phyloP scores from a whole-genome alignment of 2,888 invertebrate species.

The Latrodectus elegans region DNA sequence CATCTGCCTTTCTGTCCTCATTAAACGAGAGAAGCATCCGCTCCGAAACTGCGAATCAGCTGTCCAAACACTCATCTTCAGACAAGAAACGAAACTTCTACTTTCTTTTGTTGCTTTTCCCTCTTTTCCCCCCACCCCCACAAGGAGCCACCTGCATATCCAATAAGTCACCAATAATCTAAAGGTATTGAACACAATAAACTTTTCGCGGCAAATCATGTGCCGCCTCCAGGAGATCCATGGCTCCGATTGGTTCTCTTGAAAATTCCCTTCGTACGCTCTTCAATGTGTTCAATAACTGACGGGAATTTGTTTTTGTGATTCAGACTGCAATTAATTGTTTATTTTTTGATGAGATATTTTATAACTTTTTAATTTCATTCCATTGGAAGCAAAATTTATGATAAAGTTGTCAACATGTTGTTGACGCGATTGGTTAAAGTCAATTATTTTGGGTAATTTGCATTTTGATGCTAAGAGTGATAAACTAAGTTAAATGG shows the following conservation, averaged over 20 bases:
- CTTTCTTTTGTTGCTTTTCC: constrained; percentile 20
- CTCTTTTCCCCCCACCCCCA: not conserved
- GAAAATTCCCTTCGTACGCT: too few species aligned
- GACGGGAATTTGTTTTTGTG: too few species aligned
- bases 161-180: constrained; percentile 65
- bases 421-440: too few species aligned
- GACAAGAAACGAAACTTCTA: not conserved
- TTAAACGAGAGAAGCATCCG: constrained; percentile 56
- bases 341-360: too few species aligned
- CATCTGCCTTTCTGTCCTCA: constrained; percentile 62
- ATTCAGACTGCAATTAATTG: too few species aligned
- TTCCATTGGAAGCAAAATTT: too few species aligned
- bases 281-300: too few species aligned
- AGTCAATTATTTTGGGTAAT: too few species aligned
- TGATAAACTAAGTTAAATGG: too few species aligned
- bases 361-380: too few species aligned
- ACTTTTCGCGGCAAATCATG: constrained; percentile 35
- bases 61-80: constrained; percentile 53
- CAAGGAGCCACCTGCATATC: constrained; percentile 39
- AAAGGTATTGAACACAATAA: constrained; percentile 40
- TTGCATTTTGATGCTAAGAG: too few species aligned
- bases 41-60: constrained; percentile 43
- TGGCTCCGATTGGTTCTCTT: constrained; percentile 24
- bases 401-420: too few species aligned
- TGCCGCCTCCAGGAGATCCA: constrained; percentile 3